Percentiles rank a stretch among this genome's conserved stretches.
Conservation (phyloP, 1,140 invertebrate species). For the Nixonia krombeini region DNA sequence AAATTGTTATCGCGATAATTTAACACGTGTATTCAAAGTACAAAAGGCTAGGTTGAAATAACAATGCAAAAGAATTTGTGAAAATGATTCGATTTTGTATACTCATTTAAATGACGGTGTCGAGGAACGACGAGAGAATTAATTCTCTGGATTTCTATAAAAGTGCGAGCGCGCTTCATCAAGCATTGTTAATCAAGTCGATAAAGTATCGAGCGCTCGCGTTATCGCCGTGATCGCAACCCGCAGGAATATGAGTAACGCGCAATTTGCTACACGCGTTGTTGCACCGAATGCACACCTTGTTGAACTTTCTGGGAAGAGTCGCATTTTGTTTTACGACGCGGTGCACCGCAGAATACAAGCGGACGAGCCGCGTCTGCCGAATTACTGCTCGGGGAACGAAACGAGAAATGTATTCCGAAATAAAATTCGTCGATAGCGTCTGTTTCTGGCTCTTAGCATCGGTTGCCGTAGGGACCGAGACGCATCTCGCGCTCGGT, state of each 20-base stretch:
- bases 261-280: not conserved
- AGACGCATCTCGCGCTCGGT: constrained; percentile 44
- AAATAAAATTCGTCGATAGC: constrained; percentile 54
- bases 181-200: too few species aligned
- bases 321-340: not conserved
- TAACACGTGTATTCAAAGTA: too few species aligned
- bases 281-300: not conserved
- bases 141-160: too few species aligned
- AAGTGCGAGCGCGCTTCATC: too few species aligned
- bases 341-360: not conserved
- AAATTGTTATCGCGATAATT: too few species aligned
- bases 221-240: not conserved
- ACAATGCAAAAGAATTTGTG: too few species aligned
- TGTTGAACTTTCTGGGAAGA: not conserved
- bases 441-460: constrained; percentile 40
- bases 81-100: not conserved
- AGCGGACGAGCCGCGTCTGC: not conserved
- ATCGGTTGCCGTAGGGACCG: constrained; percentile 32
- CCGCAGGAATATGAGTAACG: not conserved
- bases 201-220: too few species aligned
- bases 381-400: constrained; percentile 4
- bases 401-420: constrained; percentile 32
- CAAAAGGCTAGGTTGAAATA: too few species aligned
- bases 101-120: too few species aligned
- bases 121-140: too few species aligned